Conservation (phyloP, 2,888 invertebrate genomes). For the Proisotoma minuta region DNA sequence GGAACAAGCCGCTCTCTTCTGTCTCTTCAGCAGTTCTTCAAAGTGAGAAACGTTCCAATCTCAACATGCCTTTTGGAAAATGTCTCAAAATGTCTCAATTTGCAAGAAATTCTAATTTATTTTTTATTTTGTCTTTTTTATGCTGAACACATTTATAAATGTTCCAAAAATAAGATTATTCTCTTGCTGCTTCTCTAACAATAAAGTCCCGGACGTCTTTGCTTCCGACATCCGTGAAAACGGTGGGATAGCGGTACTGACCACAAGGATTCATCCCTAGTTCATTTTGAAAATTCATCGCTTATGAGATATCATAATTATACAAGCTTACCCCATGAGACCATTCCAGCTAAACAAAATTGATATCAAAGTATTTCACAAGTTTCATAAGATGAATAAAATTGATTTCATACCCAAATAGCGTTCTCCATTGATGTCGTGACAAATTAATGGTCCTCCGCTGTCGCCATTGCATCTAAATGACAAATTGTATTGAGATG, state of each 20-base stretch:
- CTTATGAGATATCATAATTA: too few species aligned
- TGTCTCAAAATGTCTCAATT: too few species aligned
- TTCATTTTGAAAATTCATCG: too few species aligned
- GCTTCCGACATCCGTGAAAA: not conserved
- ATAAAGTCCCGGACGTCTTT: not conserved
- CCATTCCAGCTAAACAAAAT: slow-evolving; percentile 52
- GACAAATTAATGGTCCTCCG: slow-evolving; percentile 51
- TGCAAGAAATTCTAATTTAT: too few species aligned
- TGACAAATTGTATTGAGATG: not conserved
- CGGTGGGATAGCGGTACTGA: slow-evolving; percentile 1
- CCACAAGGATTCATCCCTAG: slow-evolving; percentile 17
- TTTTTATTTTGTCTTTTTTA: too few species aligned
- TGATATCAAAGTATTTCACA: too few species aligned
- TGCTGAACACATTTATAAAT: not conserved
- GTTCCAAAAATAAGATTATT: not conserved
- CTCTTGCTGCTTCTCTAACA: not conserved
- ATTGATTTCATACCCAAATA: too few species aligned
- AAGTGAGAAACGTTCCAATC: too few species aligned
- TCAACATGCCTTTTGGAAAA: too few species aligned
- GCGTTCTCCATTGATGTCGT: not conserved
- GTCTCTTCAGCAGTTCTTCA: too few species aligned
- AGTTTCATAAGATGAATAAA: too few species aligned
- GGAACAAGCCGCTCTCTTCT: too few species aligned
- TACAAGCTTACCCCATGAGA: slow-evolving; percentile 53
- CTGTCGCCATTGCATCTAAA: slow-evolving; percentile 50